These are phyloP conservation scores for Gephyroberyx darwinii DNA, from an alignment of 2,797 vertebrate genomes.

Conservation along the genomic window DNA sequence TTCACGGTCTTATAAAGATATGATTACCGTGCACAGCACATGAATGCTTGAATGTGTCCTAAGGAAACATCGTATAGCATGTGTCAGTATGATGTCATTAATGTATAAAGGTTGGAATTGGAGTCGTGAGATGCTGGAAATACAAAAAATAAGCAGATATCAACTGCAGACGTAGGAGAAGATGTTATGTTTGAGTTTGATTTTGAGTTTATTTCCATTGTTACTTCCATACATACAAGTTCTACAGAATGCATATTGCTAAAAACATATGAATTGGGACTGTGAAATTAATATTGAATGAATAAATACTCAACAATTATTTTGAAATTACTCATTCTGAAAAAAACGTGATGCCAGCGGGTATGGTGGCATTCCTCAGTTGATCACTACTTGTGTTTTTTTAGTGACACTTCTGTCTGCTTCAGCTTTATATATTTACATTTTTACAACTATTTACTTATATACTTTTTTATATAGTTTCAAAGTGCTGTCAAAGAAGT, in stretches of 20 bases:
- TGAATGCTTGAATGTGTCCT: slow-evolving; percentile 47
- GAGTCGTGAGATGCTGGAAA: slow-evolving; percentile 5
- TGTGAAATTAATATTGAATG: background rate
- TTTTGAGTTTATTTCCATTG: background rate
- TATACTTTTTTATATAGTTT: too few relatives aligned
- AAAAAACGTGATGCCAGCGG: too few relatives aligned
- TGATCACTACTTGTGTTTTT: too few relatives aligned
- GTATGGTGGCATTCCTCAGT: too few relatives aligned
- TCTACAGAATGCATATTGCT: background rate
- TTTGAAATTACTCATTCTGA: too few relatives aligned
- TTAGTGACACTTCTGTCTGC: too few relatives aligned
- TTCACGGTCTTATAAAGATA: slow-evolving; percentile 50
- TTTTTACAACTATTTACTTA: too few relatives aligned
- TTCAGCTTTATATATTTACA: too few relatives aligned
- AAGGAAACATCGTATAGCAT: slow-evolving; percentile 26
- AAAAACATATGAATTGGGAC: too few relatives aligned
- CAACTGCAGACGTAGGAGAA: background rate
- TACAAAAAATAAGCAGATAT: background rate
- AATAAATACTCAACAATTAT: background rate
- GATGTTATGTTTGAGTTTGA: background rate
- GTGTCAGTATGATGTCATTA: slow-evolving; percentile 21
- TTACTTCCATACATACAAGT: background rate
- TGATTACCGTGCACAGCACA: slow-evolving; percentile 41
- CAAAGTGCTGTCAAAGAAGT: too few relatives aligned
- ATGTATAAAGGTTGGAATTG: slow-evolving; percentile 18